phyloP scores from a whole-genome alignment of 2,113 vertebrate genomes.

The Lepisosteus osseus region DNA sequence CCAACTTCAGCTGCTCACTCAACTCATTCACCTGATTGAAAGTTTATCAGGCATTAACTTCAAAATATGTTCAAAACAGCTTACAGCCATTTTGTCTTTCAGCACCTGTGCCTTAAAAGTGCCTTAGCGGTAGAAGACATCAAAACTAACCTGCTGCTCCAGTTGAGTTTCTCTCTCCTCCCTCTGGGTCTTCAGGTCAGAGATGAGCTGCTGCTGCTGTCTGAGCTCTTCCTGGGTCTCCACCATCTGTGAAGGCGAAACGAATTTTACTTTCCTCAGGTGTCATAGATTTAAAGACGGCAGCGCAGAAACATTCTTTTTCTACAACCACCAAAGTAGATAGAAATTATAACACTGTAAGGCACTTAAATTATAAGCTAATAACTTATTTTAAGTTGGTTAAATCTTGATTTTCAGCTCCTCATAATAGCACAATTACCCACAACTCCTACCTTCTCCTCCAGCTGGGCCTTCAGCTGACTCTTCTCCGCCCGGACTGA shows the following conservation, averaged over 20 bases:
- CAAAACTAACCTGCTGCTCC: conserved; percentile 1
- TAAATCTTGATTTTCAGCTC: too few species aligned
- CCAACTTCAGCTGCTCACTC: not conserved
- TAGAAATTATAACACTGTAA: too few species aligned
- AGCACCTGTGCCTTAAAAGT: too few species aligned
- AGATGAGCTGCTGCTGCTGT: not conserved
- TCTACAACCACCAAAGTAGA: too few species aligned
- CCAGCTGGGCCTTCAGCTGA: conserved; percentile 24
- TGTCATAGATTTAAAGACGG: too few species aligned
- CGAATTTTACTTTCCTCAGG: too few species aligned
- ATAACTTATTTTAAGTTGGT: too few species aligned
- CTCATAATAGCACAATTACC: too few species aligned
- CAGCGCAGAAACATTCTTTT: too few species aligned
- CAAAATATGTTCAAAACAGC: not conserved
- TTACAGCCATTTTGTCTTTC: not conserved
- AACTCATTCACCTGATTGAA: not conserved
- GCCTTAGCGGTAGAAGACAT: too few species aligned
- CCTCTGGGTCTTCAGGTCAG: not conserved
- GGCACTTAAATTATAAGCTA: too few species aligned
- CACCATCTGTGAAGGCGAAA: not conserved
- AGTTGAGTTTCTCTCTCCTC: conserved; percentile 1
- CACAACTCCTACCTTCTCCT: not conserved
- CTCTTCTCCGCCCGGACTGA: conserved; percentile 18
- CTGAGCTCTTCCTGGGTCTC: not conserved
- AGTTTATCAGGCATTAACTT: too few species aligned